A percentile compares a stretch with the other conserved stretches of the same genome.
Conservation (phyloP, 2,113 vertebrate genomes). For the Lamprotornis superbus region DNA sequence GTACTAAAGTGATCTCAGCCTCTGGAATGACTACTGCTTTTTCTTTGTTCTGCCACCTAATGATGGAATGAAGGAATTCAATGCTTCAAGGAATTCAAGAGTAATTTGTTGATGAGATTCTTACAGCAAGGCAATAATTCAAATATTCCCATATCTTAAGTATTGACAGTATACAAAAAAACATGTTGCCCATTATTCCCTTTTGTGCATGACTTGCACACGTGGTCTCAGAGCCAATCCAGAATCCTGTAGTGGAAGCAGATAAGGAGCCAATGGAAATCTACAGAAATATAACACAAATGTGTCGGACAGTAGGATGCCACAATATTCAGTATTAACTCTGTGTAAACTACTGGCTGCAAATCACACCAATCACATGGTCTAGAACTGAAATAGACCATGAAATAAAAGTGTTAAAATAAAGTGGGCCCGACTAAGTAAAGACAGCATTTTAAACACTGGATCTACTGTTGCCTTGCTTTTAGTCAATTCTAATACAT, state of each 20-base stretch:
- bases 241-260: neutral
- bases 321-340: neutral
- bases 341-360: neutral
- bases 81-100: neutral
- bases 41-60: neutral
- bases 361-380: neutral
- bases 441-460: neutral
- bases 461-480: neutral
- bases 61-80: neutral
- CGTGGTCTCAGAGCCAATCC: neutral
- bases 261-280: neutral
- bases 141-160: neutral
- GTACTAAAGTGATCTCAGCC: neutral
- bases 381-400: neutral
- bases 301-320: neutral
- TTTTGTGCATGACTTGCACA: neutral
- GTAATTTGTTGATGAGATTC: neutral
- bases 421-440: neutral
- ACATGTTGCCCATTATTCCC: neutral
- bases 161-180: accelerated
- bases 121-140: neutral
- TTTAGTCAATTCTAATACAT: neutral
- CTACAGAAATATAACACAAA: neutral
- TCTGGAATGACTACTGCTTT: neutral
- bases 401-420: neutral